Conservation (phyloP, 2,797 vertebrate species). For the Fratercula arctica region DNA sequence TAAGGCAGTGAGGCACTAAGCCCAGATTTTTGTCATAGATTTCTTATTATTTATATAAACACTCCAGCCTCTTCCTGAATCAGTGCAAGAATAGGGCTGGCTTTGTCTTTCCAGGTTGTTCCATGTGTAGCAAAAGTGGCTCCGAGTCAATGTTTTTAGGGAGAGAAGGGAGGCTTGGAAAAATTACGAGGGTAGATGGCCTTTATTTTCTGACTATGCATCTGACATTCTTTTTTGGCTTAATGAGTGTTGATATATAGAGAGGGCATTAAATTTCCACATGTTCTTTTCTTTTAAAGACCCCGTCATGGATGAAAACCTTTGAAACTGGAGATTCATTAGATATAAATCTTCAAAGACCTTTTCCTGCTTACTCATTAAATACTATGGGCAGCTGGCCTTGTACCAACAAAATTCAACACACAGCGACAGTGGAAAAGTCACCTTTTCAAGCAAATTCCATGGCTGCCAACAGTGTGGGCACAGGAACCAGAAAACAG, state of each 20-base stretch:
- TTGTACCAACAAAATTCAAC: conserved; percentile 10
- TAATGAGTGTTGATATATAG: neutral
- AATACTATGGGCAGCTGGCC: conserved; percentile 54
- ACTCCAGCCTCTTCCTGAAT: neutral
- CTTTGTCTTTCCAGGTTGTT: neutral
- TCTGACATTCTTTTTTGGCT: conserved; percentile 13
- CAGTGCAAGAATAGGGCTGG: neutral
- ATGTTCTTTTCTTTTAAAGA: conserved; percentile 53
- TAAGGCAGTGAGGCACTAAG: neutral
- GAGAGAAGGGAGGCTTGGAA: neutral
- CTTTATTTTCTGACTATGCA: neutral
- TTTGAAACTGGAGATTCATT: conserved; percentile 1
- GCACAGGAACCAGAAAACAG: conserved; percentile 50
- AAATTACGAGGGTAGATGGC: neutral
- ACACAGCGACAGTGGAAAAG: neutral
- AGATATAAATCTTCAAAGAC: conserved; percentile 43
- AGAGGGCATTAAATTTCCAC: neutral
- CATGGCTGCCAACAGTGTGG: conserved; percentile 26
- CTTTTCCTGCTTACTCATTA: neutral
- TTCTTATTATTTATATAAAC: neutral
- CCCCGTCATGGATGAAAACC: conserved; percentile 43
- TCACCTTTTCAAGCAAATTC: conserved; percentile 17
- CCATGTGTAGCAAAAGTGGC: neutral
- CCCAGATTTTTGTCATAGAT: neutral
- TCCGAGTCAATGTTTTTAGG: neutral